phyloP scores from a whole-genome alignment of 1,140 invertebrate species.

The Pseudomyrmex pallidus region DNA sequence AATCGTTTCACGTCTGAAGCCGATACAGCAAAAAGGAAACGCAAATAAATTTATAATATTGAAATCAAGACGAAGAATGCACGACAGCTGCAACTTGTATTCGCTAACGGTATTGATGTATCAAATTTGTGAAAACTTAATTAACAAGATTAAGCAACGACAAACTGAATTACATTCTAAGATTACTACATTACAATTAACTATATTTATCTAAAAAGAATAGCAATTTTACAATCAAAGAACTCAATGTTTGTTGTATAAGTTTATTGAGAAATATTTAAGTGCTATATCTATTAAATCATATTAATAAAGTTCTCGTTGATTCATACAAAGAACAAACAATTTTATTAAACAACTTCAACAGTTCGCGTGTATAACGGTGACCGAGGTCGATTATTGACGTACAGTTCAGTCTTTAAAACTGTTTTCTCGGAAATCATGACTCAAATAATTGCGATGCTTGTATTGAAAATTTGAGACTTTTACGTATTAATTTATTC shows the following conservation, averaged over 20 bases:
- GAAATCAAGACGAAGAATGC: slow-evolving; percentile 1
- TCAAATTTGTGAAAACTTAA: background rate
- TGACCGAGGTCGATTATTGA: slow-evolving; percentile 65
- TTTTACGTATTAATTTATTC: no score
- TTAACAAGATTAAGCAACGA: background rate
- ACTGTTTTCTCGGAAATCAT: slow-evolving; percentile 44
- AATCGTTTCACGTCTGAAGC: slow-evolving; percentile 15
- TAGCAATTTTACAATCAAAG: no score
- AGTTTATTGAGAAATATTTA: no score
- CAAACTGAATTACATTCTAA: no score
- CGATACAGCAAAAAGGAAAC: slow-evolving; percentile 25
- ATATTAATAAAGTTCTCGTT: background rate
- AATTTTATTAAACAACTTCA: background rate
- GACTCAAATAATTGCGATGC: no score
- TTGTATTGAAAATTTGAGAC: no score
- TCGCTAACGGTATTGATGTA: slow-evolving; percentile 1
- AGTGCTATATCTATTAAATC: no score
- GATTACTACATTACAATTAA: no score
- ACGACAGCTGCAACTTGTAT: slow-evolving; percentile 23
- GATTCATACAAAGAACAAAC: background rate
- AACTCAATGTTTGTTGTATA: no score
- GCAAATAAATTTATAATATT: slow-evolving; percentile 52
- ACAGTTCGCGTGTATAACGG: background rate
- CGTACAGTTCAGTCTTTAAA: slow-evolving; percentile 62
- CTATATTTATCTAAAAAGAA: no score